A percentile compares a stretch with the other conserved stretches of the same genome.
Evolutionary conservation across 2,113 vertebrate genomes (phyloP).

Genomic region (Burhinus bistriatus): DNA sequence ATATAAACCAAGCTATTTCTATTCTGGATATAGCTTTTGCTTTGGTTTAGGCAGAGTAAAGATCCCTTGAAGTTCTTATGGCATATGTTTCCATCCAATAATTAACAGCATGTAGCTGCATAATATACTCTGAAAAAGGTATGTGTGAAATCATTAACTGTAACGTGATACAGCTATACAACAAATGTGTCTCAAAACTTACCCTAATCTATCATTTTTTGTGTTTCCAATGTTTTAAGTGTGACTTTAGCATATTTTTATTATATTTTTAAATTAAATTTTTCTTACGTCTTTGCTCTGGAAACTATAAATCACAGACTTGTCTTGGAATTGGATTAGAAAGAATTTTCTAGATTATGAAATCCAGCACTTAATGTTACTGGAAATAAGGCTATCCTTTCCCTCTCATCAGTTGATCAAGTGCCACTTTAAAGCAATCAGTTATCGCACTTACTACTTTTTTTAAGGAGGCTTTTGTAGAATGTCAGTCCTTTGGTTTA

Average conservation of each 20-base stretch:
- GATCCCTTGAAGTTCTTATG: neutral
- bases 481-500: neutral
- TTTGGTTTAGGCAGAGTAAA: neutral
- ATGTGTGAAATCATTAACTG: neutral
- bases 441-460: neutral
- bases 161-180: neutral
- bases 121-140: neutral
- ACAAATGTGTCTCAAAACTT: neutral
- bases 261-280: neutral
- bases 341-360: neutral
- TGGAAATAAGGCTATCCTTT: neutral
- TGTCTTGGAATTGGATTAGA: neutral
- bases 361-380: neutral
- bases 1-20: neutral
- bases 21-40: neutral
- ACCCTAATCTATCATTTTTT: neutral
- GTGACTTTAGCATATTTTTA: neutral
- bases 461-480: neutral
- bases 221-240: neutral
- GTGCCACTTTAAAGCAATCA: neutral
- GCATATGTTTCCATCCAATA: neutral
- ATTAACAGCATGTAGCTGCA: neutral
- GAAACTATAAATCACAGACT: neutral
- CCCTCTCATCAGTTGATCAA: neutral
- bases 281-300: neutral